A percentile compares a stretch with the other conserved stretches of the same genome.
phyloP scores from a whole-genome alignment of 2,113 vertebrate genomes.

The Hippocampus guttulatus region DNA sequence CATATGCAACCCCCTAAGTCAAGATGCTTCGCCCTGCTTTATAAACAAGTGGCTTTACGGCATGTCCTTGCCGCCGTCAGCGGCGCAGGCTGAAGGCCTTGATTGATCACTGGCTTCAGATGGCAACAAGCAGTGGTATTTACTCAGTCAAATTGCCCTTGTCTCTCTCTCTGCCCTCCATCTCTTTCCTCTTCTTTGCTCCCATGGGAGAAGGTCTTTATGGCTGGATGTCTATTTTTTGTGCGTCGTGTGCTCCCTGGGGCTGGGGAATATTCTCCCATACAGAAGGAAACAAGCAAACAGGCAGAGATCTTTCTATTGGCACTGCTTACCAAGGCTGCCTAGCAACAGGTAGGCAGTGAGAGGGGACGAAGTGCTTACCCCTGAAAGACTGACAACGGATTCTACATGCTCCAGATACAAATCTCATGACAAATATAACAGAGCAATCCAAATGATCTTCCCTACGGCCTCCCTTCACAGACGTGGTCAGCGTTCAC shows the following conservation, averaged over 20 bases:
- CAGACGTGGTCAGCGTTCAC: neutral
- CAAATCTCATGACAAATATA: neutral
- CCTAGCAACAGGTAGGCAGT: constrained; percentile 69
- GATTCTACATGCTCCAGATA: neutral
- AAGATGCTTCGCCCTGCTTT: constrained; percentile 18
- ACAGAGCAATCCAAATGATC: neutral
- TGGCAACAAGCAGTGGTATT: constrained; percentile 63
- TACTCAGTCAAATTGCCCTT: constrained; percentile 69
- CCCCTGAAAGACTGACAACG: neutral
- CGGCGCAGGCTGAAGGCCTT: constrained; percentile 36
- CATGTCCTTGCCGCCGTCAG: constrained; percentile 59
- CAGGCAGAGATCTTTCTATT: constrained; percentile 33
- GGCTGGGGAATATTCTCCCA: constrained; percentile 52
- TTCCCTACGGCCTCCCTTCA: neutral
- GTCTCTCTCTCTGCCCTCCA: constrained; percentile 38
- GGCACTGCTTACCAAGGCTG: constrained; percentile 53
- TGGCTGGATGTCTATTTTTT: constrained; percentile 53
- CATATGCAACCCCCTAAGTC: constrained; percentile 5
- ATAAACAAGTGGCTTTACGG: constrained; percentile 21
- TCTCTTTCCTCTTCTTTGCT: constrained; percentile 12
- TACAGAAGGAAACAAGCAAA: constrained; percentile 66
- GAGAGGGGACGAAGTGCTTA: constrained; percentile 25
- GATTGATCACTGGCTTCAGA: constrained; percentile 61
- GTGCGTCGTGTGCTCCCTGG: constrained; percentile 48
- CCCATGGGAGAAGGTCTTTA: constrained; percentile 40